Percentiles rank a stretch among this genome's conserved stretches.
phyloP scores from a whole-genome alignment of 2,113 vertebrate genomes.

The Percina caprodes region DNA sequence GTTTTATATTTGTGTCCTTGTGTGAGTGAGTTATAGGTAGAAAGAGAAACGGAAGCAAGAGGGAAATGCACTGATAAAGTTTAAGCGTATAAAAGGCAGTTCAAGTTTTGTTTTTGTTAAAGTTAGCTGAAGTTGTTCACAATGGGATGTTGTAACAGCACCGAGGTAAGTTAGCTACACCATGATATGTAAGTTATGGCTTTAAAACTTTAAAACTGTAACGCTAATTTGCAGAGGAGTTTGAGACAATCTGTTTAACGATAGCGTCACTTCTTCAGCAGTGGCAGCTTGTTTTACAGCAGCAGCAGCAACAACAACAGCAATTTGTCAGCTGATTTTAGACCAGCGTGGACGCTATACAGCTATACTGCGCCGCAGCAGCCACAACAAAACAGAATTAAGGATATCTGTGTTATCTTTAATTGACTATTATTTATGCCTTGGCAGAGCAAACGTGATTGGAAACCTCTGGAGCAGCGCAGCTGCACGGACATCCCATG shows the following conservation, averaged over 20 bases:
- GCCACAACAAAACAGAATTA: not conserved
- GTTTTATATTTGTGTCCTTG: not conserved
- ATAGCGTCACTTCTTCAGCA: constrained; percentile 36
- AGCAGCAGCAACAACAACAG: not conserved
- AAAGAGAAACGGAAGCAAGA: not conserved
- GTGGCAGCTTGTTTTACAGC: constrained; percentile 26
- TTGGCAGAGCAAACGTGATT: constrained; percentile 90
- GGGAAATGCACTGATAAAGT: constrained; percentile 4
- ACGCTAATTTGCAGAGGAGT: not conserved
- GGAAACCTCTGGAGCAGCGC: constrained; percentile 94
- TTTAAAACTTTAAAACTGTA: not conserved
- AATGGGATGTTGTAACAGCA: constrained; percentile 75
- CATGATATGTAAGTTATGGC: not conserved
- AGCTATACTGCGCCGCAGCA: not conserved
- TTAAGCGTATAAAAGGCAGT: not conserved
- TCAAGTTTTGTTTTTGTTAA: constrained; percentile 17
- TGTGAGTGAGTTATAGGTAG: fast-evolving
- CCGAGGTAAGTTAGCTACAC: constrained; percentile 58
- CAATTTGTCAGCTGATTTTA: not conserved
- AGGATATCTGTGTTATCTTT: not conserved
- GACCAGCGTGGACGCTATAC: not conserved
- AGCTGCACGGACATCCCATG: constrained; percentile 96
- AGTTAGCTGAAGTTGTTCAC: constrained; percentile 12
- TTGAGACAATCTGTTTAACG: not conserved
- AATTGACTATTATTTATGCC: constrained; percentile 41